Evolutionary conservation across 2,113 vertebrate genomes (phyloP), one percentile per base, ranked within the genome.

Genomic region (Paracyprichromis sp.): DNA sequence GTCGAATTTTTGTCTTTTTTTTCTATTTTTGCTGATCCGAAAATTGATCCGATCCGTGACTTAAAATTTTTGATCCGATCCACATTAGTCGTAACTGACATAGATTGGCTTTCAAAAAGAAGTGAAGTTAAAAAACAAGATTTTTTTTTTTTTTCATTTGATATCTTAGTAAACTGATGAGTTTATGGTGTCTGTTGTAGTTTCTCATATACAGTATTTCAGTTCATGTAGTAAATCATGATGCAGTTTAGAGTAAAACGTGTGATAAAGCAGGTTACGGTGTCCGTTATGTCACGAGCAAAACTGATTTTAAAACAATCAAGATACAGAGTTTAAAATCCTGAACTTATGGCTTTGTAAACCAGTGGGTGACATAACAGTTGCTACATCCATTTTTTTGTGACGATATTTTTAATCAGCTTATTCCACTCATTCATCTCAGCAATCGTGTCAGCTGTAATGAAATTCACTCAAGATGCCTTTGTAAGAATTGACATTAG

Each of bases 1-100:
- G 0, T 52, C 2, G 0, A 50, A 0, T 50, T 17, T 50, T 50
- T 50, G 47, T 50, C 40, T 40, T 40, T 40, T 40, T 36, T 40
- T 40, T 24, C 24, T 26, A 26, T 26, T 26, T 26, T 26, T 26
- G 24, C 24, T 26, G 24, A 26, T 26, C 24, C 24, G 4, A 26
- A 26, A 26, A 26, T 26, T 26, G 24, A 26, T 26, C 24, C 0
- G 1, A 56, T 50, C 45, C 16, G 4, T 19, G 47, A 50, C 47
- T 50, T 50, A 17, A 50, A 9, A 19, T 2, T 13, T n/a, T n/a
- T n/a, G n/a, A n/a, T n/a, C 21, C 1, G 7, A 26, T 56, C 21
- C 54, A 56, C 54, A 26, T 0, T 56, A 56, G 61, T n/a, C 0
- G 1, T 12, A 66, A 34, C 31, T 66, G 59, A 56, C 10, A 24